Percentiles rank a stretch among this genome's conserved stretches.
Conservation (phyloP, 2,888 invertebrate species). For the Graphium colonna region DNA sequence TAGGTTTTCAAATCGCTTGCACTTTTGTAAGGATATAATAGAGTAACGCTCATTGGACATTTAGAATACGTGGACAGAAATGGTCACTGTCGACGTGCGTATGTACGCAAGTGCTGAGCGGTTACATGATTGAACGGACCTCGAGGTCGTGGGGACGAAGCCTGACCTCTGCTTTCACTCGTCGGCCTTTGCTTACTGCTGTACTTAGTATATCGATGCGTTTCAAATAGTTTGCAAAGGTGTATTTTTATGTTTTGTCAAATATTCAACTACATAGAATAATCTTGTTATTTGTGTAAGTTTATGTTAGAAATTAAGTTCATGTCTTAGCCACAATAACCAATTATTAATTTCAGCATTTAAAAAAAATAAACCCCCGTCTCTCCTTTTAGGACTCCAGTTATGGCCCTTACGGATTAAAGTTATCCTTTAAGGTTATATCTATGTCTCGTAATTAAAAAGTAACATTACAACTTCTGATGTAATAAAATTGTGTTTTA, state of each 20-base stretch:
- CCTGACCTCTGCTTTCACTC: conserved; percentile 50
- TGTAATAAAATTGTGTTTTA: too few relatives aligned
- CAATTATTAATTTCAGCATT: neutral
- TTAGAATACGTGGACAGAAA: conserved; percentile 12
- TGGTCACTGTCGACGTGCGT: conserved; percentile 18
- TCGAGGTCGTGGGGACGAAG: conserved; percentile 49
- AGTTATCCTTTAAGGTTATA: too few relatives aligned
- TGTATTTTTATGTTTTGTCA: neutral
- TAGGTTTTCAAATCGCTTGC: conserved; percentile 11
- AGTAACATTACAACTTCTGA: neutral
- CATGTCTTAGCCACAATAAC: neutral
- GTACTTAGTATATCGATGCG: conserved; percentile 19
- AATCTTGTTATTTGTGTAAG: too few relatives aligned
- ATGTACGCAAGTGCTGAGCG: conserved; percentile 36
- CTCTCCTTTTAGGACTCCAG: neutral
- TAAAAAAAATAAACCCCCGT: neutral
- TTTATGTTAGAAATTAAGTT: too few relatives aligned
- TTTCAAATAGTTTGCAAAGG: neutral
- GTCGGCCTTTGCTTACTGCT: conserved; percentile 29
- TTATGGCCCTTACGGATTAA: neutral
- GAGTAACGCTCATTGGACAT: conserved; percentile 19
- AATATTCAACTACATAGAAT: too few relatives aligned
- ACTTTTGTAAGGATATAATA: conserved; percentile 7
- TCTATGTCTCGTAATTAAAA: neutral
- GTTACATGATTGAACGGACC: conserved; percentile 36